A percentile compares a stretch with the other conserved stretches of the same genome.
Conservation (phyloP, 2,888 invertebrate species). For the Catocala fraxini region DNA sequence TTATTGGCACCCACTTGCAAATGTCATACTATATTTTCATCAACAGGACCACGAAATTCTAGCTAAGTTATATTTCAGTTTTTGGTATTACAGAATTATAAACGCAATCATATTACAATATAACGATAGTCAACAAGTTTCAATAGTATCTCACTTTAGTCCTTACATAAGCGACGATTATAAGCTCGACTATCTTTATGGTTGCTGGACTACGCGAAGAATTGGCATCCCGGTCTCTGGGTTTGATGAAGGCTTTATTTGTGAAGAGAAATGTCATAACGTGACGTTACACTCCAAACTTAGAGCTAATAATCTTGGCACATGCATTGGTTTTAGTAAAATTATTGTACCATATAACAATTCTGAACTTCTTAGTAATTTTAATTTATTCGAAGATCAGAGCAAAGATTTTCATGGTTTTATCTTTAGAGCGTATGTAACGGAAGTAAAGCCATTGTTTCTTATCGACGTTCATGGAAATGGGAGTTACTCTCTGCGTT, state of each 20-base stretch:
- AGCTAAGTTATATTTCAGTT: conserved; percentile 68
- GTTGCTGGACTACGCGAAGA: conserved; percentile 69
- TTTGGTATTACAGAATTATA: conserved; percentile 71
- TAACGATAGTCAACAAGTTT: conserved; percentile 50
- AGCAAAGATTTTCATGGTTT: conserved; percentile 70
- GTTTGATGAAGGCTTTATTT: conserved; percentile 63
- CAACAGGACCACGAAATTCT: conserved; percentile 46
- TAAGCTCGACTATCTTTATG: conserved; percentile 58
- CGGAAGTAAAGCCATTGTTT: conserved; percentile 67
- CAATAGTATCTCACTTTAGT: conserved; percentile 60
- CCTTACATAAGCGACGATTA: conserved; percentile 65
- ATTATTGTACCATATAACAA: conserved; percentile 51
- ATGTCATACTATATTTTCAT: conserved; percentile 68
- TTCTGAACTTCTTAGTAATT: conserved; percentile 27
- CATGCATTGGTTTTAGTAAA: conserved; percentile 70
- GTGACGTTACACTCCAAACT: conserved; percentile 64
- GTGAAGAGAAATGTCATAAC: conserved; percentile 68
- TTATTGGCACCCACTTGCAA: conserved; percentile 73
- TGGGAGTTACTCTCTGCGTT: conserved; percentile 59
- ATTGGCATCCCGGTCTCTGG: conserved; percentile 61
- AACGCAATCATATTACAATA: conserved; percentile 68
- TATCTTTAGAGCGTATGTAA: conserved; percentile 58
- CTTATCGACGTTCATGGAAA: conserved; percentile 55
- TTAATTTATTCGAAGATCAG: conserved; percentile 68
- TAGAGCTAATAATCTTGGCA: conserved; percentile 67